Base-by-base conservation (phyloP, 1,140 invertebrate species). In the Lepidurus apus region DNA sequence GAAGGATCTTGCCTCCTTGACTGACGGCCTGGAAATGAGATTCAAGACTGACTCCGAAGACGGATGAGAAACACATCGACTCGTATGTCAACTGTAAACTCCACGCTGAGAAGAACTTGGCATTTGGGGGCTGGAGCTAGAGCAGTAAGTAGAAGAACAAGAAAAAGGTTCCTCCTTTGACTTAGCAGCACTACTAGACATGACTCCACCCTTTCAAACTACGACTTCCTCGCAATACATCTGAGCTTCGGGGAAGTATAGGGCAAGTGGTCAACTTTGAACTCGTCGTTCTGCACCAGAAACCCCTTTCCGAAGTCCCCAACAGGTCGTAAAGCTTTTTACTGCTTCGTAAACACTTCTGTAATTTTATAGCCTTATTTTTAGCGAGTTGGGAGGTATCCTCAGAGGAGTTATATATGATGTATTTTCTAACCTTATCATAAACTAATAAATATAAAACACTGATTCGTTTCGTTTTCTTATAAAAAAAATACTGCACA, bases 21-120 rank as follows among this genome's bases (percentile, higher is more conserved):
- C 53, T 65, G 53, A 65, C 53, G 53, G 53, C 53, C n/a, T 65
- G n/a, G 53, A 65, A 65, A 65, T 65, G 53, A 65, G 53, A 65
- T 65, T 65, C 53, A 11, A 17, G 53, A 65, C 53, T 65, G 53
- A 21, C 53, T 65, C 53, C 53, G 53, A 65, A 65, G 53, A 65
- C 53, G 53, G 53, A 65, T 65, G 53, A 65, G 53, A 65, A 65
- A 65, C 53, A 65, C 53, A 65, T 65, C 53, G 53, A 65, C 53
- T 65, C 53, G 21, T 65, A 21, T 65, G 53, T 65, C 53, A 65
- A 65, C 53, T 65, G 17, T n/a, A 65, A 65, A 65, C 53, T 65
- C 53, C 53, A 13, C n/a, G 53, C 53, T 65, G 53, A 21, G 53
- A 21, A 13, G 17, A 9, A 21, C 17, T 13, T 21, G 21, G 53